Evolutionary conservation across 30 jellyfish, hydroid and myxozoan genomes (phyloP), one percentile per base, ranked within the genome.

Genomic region (Aurelia sp.): DNA sequence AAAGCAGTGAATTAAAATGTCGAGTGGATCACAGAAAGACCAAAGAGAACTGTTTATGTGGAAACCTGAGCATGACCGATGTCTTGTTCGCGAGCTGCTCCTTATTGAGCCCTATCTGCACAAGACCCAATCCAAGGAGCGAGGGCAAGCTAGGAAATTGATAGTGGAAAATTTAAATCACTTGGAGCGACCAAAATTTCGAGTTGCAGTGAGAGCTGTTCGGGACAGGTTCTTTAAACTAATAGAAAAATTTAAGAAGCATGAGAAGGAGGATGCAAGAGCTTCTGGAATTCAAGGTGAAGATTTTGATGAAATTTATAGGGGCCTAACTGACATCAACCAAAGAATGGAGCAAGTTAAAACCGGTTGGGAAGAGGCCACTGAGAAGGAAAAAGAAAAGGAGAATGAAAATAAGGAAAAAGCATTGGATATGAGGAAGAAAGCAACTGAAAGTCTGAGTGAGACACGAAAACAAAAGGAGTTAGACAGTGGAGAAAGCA

Each of bases 91-190:
- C 6, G 96, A 77, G 48, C 35, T 87, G 47, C 91, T 87, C 61
- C 70, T 70, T n/a, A 67, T 70, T 58, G 88, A 87, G 79, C 91
- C 96, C 8, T 87, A 77, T 51, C 48, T 55, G 30, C 69, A 66
- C 71, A 87, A 69, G 79, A 88, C 81, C 57, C 73, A 51, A 62
- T 61, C 91, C 40, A 69, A 50, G 88, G 96, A 87, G 88, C 52
- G 91, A 33, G 96, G 91, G 72, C 84, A 58, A 44, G 91, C 88
- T 71, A 77, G 91, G 96, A 70, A 63, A 69, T 4, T n/a, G 19
- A 59, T 87, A 40, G 76, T 8, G 62, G 88, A 60, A 61, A 87
- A 77, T 71, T 59, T 87, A 20, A 87, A 78, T 78, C n/a, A 13
- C 62, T 47, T 70, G 80, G 91, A 78, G 44, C 63, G 23, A 58